Percentiles rank a stretch among this genome's conserved stretches.
Conservation (phyloP, 2,888 invertebrate genomes). For the Ophioninae sp. region DNA sequence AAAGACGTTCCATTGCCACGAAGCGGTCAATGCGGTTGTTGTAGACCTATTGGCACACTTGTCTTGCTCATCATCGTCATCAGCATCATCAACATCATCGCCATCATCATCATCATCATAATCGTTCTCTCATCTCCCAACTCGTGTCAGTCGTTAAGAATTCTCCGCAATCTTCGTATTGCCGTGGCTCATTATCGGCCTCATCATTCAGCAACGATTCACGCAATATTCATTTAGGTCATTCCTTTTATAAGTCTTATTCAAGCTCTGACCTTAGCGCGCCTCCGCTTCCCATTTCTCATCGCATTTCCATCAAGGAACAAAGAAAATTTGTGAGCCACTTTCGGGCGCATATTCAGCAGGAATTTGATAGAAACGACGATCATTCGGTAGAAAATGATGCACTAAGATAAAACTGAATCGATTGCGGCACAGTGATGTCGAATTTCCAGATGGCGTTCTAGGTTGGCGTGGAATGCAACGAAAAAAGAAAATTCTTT, state of each 20-base stretch:
- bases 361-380: too few species aligned
- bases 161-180: conserved; percentile 34
- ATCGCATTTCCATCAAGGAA: neutral
- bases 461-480: too few species aligned
- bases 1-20: conserved; percentile 71
- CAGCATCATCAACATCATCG: conserved; percentile 40
- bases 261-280: neutral
- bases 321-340: too few species aligned
- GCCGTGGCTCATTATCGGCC: conserved; percentile 7
- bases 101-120: conserved; percentile 30
- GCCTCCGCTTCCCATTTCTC: neutral
- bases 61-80: conserved; percentile 45
- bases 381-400: too few species aligned
- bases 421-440: too few species aligned
- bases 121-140: conserved; percentile 6
- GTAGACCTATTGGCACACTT: conserved; percentile 26
- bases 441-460: too few species aligned
- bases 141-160: conserved; percentile 34
- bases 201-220: conserved; percentile 30
- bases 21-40: conserved; percentile 46
- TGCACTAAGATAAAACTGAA: too few species aligned
- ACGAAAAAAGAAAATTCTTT: too few species aligned
- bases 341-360: too few species aligned
- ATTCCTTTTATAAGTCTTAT: neutral
- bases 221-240: conserved; percentile 36